Base-by-base conservation (phyloP, 2,888 invertebrate genomes). In the Megaustenia siamemsis region DNA sequence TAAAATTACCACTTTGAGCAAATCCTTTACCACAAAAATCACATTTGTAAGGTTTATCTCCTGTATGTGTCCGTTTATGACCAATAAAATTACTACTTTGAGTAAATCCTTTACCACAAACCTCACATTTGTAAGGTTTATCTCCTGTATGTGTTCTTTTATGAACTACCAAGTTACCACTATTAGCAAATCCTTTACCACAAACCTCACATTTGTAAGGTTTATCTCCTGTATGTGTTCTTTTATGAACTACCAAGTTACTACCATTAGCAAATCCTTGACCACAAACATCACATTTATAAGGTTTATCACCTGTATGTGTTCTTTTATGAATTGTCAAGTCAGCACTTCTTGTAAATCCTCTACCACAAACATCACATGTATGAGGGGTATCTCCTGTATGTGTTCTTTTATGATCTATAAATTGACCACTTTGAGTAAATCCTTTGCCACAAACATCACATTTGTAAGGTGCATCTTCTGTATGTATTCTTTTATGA, bases 141-240 rank as follows among this genome's bases (percentile, higher is more conserved):
- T 40, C 24, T n/a, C 40, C 69, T 38, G 69, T 69, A 10, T 69
- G 40, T 21, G 40, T 40, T 40, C 40, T 69, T 8, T 18, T 69
- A 21, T 69, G 69, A 18, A 24, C 40, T 40, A 5, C 40, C 40
- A 69, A 24, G 0, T 40, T 10, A 8, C 40, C n/a, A 1, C 40
- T 10, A 24, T 40, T 24, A 21, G 40, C 6, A 40, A 69, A 69
- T 1, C 12, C 3, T 24, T 6, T 5, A 38, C 21, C 40, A 40
- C 38, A 38, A 24, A 69, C 40, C 38, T 69, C 69, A 40, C 69
- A 69, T 40, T 69, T 40, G 38, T 69, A 69, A 40, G 69, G 69
- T 28, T 63, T 63, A 12, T 63, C 63, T 63, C 63, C 28, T 28
- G 63, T 63, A 63, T 63, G 63, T 4, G 15, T 24, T 40, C 69